Conservation (phyloP, 1,140 invertebrate species). For the Dendrolimus punctatus region DNA sequence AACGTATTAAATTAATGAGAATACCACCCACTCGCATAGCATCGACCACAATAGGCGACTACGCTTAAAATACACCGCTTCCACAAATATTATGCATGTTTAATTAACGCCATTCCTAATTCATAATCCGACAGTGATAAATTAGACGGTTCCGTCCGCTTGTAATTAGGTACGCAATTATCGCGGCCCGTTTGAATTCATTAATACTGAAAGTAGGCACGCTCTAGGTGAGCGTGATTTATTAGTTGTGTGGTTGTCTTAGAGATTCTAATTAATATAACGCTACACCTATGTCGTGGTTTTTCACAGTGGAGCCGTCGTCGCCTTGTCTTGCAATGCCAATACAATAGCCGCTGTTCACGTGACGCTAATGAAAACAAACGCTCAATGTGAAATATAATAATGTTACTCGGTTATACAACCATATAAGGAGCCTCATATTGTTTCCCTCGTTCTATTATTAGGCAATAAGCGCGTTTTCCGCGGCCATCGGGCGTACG, state of each 20-base stretch:
- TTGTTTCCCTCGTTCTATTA: conserved; percentile 43
- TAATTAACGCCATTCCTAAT: conserved; percentile 65
- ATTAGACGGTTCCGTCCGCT: conserved; percentile 54
- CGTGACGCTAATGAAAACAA: conserved; percentile 7
- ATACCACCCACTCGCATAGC: no score
- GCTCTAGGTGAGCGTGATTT: conserved; percentile 51
- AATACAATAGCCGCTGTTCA: no score
- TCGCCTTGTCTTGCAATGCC: no score
- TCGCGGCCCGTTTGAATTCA: conserved; percentile 67
- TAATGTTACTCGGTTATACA: conserved; percentile 38
- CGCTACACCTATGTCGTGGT: conserved; percentile 21
- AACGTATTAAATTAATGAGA: no score
- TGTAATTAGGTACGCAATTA: conserved; percentile 69
- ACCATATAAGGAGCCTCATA: conserved; percentile 30
- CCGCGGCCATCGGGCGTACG: conserved; percentile 33
- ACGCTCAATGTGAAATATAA: conserved; percentile 21
- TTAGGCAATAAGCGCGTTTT: conserved; percentile 54
- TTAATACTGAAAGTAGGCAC: conserved; percentile 47
- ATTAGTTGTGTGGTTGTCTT: conserved; percentile 44
- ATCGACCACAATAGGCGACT: not conserved
- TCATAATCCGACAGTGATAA: conserved; percentile 71
- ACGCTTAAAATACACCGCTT: conserved; percentile 30
- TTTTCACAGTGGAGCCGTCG: no score
- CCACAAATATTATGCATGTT: conserved; percentile 65
- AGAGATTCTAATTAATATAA: conserved; percentile 57